A percentile compares a stretch with the other conserved stretches of the same genome.
These are phyloP conservation scores for Pontoporia blainvillei DNA, from an alignment of 2,113 vertebrate genomes.

Conservation along the genomic window DNA sequence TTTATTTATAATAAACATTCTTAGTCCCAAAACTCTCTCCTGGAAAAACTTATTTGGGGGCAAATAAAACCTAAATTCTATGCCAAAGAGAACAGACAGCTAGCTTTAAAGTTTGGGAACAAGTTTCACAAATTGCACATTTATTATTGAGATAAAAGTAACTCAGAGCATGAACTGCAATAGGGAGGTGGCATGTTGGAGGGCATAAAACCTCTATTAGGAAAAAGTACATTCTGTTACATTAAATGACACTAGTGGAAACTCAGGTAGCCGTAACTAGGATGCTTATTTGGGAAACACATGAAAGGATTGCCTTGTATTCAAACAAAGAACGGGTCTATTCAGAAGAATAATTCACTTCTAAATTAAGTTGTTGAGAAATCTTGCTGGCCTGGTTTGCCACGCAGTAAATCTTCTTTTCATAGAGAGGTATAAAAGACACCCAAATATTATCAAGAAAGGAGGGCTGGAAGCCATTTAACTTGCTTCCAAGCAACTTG, in stretches of 20 bases:
- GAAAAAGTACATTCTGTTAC: slow-evolving; percentile 62
- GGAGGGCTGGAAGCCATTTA: slow-evolving; percentile 13
- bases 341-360: slow-evolving; percentile 68
- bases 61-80: slow-evolving; percentile 56
- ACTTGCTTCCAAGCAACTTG: slow-evolving; percentile 57
- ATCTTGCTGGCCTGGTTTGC: slow-evolving; percentile 43
- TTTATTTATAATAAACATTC: slow-evolving; percentile 57
- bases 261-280: slow-evolving; percentile 58
- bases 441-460: slow-evolving; percentile 64
- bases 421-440: slow-evolving; percentile 59
- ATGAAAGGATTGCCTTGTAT: slow-evolving; percentile 66
- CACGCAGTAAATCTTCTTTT: slow-evolving; percentile 65
- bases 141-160: slow-evolving; percentile 68
- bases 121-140: slow-evolving; percentile 49
- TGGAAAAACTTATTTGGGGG: slow-evolving; percentile 62
- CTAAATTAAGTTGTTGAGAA: slow-evolving; percentile 63
- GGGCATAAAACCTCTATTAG: slow-evolving; percentile 29
- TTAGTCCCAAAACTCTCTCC: slow-evolving; percentile 33
- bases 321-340: slow-evolving; percentile 63
- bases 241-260: slow-evolving; percentile 60
- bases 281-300: slow-evolving; percentile 36
- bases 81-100: slow-evolving; percentile 58
- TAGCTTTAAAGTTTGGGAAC: slow-evolving; percentile 46
- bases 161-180: slow-evolving; percentile 4
- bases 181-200: neutral